These are phyloP conservation scores for Drosophila demipolita DNA, from an alignment of 2,888 invertebrate genomes.

Conservation along the genomic window DNA sequence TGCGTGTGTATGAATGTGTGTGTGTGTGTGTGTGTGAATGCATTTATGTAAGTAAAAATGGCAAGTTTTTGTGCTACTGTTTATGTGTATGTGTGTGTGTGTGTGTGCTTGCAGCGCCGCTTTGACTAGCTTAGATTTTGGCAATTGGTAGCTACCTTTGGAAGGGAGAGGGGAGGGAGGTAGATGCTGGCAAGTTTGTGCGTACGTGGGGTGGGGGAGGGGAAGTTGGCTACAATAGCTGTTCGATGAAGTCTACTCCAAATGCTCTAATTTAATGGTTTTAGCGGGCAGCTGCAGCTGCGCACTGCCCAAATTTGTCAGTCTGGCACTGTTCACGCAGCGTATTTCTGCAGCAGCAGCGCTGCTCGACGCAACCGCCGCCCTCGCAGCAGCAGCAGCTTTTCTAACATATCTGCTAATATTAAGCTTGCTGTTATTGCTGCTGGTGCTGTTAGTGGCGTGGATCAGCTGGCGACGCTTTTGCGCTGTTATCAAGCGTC, in stretches of 20 bases:
- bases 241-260: conserved; percentile 57
- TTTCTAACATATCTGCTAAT: conserved; percentile 21
- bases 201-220: not conserved
- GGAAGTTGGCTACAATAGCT: not conserved
- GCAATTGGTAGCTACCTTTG: conserved; percentile 16
- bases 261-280: conserved; percentile 80
- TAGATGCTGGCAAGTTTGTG: conserved; percentile 29
- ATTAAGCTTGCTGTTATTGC: conserved; percentile 16
- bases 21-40: conserved; percentile 19
- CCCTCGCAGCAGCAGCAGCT: conserved; percentile 33
- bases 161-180: not conserved
- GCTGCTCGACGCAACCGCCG: conserved; percentile 26
- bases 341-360: conserved; percentile 64
- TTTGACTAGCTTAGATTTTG: conserved; percentile 53
- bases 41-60: conserved; percentile 38
- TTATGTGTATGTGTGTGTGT: conserved; percentile 20
- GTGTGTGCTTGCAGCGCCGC: conserved; percentile 42
- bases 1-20: conserved; percentile 24
- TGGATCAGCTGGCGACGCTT: conserved; percentile 67
- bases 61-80: conserved; percentile 29
- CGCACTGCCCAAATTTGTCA: conserved; percentile 42
- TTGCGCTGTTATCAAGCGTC: conserved; percentile 23
- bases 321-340: conserved; percentile 70
- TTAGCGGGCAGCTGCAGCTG: conserved; percentile 62
- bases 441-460: conserved; percentile 10